Percentiles rank a stretch among this genome's conserved stretches.
Evolutionary conservation across 2,888 invertebrate species (phyloP).

Genomic region (Parthenolecanium corni): DNA sequence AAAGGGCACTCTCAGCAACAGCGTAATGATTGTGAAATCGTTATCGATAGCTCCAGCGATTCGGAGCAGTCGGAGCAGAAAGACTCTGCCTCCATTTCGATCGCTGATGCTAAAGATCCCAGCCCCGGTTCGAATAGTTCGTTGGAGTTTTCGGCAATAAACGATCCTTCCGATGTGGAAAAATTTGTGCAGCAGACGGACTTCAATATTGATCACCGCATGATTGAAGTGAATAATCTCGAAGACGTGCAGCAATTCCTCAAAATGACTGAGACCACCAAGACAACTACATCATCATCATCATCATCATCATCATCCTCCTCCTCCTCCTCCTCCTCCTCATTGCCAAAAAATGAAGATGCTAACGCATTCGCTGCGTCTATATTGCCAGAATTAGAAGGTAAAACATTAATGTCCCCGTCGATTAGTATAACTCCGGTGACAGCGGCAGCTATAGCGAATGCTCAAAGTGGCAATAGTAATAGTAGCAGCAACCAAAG

Average conservation of each 20-base stretch:
- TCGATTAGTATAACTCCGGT: slow-evolving; percentile 52
- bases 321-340: too few relatives aligned
- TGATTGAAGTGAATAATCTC: slow-evolving; percentile 41
- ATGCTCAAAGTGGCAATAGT: too few relatives aligned
- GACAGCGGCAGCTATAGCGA: slow-evolving; percentile 36
- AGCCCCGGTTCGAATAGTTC: slow-evolving; percentile 13
- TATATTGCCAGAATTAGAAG: slow-evolving; percentile 37
- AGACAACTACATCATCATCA: slow-evolving; percentile 42
- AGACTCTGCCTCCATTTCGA: background rate
- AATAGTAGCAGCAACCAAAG: too few relatives aligned
- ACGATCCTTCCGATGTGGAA: background rate
- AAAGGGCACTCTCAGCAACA: background rate
- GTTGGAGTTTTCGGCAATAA: slow-evolving; percentile 6
- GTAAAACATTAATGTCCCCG: slow-evolving; percentile 43
- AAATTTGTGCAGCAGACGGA: background rate
- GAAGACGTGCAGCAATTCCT: slow-evolving; percentile 52
- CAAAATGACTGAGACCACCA: slow-evolving; percentile 37
- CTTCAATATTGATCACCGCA: slow-evolving; percentile 9
- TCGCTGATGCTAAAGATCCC: slow-evolving; percentile 7
- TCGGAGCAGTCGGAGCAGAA: slow-evolving; percentile 3
- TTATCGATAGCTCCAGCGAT: slow-evolving; percentile 22
- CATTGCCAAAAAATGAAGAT: slow-evolving; percentile 42
- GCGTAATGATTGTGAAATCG: slow-evolving; percentile 10
- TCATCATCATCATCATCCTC: too few relatives aligned
- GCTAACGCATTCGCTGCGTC: slow-evolving; percentile 10